Evolutionary conservation across 2,888 invertebrate genomes (phyloP), one percentile per base, ranked within the genome.

Genomic region (Cephus runcator): DNA sequence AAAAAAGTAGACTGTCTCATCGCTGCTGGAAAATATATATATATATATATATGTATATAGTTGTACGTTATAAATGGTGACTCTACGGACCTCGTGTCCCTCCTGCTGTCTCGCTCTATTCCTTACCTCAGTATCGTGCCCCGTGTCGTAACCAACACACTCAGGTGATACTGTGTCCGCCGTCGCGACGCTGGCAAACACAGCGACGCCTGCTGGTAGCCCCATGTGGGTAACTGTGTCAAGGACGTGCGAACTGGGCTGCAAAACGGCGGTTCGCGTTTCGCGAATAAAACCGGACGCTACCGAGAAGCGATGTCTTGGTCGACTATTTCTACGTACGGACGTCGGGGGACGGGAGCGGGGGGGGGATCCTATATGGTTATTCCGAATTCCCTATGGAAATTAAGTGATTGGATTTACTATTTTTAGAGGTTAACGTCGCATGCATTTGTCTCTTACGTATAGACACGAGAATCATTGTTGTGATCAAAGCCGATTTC

Each of bases 171-270:
- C 56, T 23, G 2, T 9, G 56, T 56, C 23, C 9, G 56, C 56
- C 56, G 56, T 56, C 68, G 36, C 73, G 74, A 76, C 80, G 76
- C 33, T 81, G 79, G 34, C 56, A 76, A 74, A 75, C 68, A 71
- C 74, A 78, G 75, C 69, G 73, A 73, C 79, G 74, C 40, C 81
- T 81, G 81, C 80, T 82, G 79, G 77, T 87, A 71, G 85, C 87
- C 87, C 89, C 88, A 91, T 91, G 89, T 90, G 88, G 91, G 90
- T 91, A 92, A 91, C 86, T 88, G 89, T 92, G 92, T 91, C 92
- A 92, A 92, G 92, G 92, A 89, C 92, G 89, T 90, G 91, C 89
- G 91, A 91, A 91, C 89, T 91, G 87, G 90, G 89, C 88, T 89
- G 88, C 88, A 87, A 88, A 88, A 87, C 87, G 88, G 82, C 84